phyloP scores from a whole-genome alignment of 2,113 vertebrate species.

The Aldabrachelys gigantea region DNA sequence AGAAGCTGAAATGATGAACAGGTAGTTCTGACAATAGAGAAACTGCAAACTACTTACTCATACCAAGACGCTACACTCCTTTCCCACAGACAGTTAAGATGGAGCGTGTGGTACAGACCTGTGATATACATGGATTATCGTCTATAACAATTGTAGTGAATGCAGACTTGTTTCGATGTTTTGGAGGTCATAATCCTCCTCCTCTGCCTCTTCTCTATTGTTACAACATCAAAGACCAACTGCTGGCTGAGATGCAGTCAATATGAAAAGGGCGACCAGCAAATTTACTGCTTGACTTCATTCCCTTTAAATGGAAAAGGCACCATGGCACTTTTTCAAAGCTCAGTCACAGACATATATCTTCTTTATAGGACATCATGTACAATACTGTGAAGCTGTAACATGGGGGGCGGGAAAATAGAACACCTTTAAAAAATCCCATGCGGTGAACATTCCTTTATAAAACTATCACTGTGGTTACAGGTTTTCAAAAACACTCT shows the following conservation, averaged over 20 bases:
- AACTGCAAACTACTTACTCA: slow-evolving; percentile 23
- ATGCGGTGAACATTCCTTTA: slow-evolving; percentile 78
- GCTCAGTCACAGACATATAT: slow-evolving; percentile 79
- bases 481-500: slow-evolving; percentile 70
- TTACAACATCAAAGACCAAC: slow-evolving; percentile 86
- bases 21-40: not conserved
- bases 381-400: slow-evolving; percentile 82
- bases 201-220: slow-evolving; percentile 78
- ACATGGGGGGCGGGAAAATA: slow-evolving; percentile 70
- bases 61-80: not conserved
- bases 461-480: slow-evolving; percentile 84
- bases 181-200: slow-evolving; percentile 73
- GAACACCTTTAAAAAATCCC: slow-evolving; percentile 76
- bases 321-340: slow-evolving; percentile 79
- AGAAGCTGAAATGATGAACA: not conserved
- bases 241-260: slow-evolving; percentile 81
- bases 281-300: slow-evolving; percentile 87
- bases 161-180: slow-evolving; percentile 66
- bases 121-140: slow-evolving; percentile 28
- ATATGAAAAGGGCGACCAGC: slow-evolving; percentile 83
- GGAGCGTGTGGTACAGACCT: not conserved
- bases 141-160: slow-evolving; percentile 72
- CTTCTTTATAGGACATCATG: slow-evolving; percentile 85
- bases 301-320: slow-evolving; percentile 82
- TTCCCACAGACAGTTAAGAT: slow-evolving; percentile 24